Evolutionary conservation across 2,113 vertebrate species (phyloP).

Genomic region (Burhinus bistriatus): DNA sequence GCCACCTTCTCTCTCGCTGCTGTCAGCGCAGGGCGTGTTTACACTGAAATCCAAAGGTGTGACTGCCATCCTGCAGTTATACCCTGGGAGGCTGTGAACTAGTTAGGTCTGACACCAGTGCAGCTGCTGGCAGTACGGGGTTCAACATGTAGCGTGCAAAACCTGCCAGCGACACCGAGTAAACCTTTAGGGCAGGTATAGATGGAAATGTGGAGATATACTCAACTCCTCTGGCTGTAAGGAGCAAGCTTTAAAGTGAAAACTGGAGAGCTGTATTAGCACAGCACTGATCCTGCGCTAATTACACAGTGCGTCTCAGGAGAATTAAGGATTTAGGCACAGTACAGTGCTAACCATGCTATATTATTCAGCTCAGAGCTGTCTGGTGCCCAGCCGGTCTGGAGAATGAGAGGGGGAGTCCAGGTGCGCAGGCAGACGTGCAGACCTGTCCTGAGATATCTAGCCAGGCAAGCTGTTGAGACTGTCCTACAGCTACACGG

Average conservation of each 20-base stretch:
- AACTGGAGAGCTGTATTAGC: background rate
- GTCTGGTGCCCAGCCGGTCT: fast-evolving
- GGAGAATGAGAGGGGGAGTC: background rate
- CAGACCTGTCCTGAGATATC: background rate
- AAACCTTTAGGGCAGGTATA: background rate
- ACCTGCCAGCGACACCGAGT: background rate
- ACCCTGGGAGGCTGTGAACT: background rate
- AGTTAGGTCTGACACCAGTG: background rate
- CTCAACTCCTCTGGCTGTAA: background rate
- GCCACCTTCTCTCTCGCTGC: background rate
- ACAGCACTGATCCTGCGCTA: background rate
- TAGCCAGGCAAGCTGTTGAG: fast-evolving
- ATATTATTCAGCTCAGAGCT: background rate
- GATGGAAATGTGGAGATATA: background rate
- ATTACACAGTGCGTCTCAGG: background rate
- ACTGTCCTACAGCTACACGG: fast-evolving
- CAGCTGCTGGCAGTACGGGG: background rate
- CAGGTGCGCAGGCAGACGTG: too few relatives aligned
- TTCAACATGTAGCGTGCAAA: fast-evolving
- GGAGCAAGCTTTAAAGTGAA: background rate
- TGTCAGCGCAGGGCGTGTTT: background rate
- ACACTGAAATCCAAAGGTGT: background rate
- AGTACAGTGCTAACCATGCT: background rate
- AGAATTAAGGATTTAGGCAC: background rate
- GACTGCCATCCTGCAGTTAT: background rate